Conservation (phyloP, 2,797 vertebrate genomes). For the Scolopax bukidnonensis region DNA sequence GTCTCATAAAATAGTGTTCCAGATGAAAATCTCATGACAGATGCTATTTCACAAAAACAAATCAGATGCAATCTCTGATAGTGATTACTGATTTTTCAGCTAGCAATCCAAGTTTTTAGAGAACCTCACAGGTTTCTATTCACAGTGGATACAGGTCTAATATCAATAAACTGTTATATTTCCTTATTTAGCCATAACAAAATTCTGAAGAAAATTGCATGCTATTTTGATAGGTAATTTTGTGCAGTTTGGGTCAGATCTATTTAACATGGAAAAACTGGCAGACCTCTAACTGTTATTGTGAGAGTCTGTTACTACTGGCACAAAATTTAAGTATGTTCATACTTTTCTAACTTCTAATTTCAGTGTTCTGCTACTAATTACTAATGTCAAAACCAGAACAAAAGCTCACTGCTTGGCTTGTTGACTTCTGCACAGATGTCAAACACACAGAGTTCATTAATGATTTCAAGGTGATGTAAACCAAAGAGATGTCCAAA, state of each 20-base stretch:
- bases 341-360: constrained; percentile 57
- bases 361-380: constrained; percentile 70
- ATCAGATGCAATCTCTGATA: neutral
- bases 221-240: constrained; percentile 2
- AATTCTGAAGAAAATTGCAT: neutral
- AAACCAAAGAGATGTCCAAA: constrained; percentile 57
- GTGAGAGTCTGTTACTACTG: constrained; percentile 22
- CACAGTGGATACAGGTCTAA: neutral
- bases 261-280: constrained; percentile 52
- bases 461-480: constrained; percentile 69
- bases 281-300: constrained; percentile 38
- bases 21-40: neutral
- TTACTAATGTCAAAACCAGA: constrained; percentile 69
- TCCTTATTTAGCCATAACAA: neutral
- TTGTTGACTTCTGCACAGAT: constrained; percentile 59
- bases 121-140: neutral
- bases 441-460: constrained; percentile 57
- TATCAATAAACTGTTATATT: neutral
- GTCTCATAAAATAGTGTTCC: neutral
- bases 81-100: neutral
- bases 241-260: neutral
- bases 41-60: neutral
- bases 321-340: constrained; percentile 35
- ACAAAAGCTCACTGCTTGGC: constrained; percentile 58
- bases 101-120: neutral